A percentile compares a stretch with the other conserved stretches of the same genome.
phyloP scores from a whole-genome alignment of 2,113 vertebrate species.

The Hylia prasina region DNA sequence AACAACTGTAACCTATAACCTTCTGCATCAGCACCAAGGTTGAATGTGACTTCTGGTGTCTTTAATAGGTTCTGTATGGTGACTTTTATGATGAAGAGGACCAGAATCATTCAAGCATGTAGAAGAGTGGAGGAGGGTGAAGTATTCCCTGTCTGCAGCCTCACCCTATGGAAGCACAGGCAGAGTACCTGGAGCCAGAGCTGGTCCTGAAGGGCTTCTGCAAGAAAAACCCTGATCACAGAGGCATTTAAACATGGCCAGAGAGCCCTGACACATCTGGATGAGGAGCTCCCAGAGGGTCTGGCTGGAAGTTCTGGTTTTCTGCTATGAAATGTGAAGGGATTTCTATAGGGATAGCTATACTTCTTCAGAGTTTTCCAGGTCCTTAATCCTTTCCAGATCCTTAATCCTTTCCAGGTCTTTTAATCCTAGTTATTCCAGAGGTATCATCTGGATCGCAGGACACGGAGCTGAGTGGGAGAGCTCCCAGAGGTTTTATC shows the following conservation, averaged over 20 bases:
- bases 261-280: background rate
- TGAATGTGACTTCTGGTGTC: background rate
- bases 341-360: background rate
- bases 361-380: background rate
- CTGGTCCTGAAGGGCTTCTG: background rate
- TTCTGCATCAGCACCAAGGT: background rate
- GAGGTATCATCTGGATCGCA: background rate
- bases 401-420: background rate
- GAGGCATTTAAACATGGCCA: fast-evolving
- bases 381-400: background rate
- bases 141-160: background rate
- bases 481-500: background rate
- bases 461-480: background rate
- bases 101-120: background rate
- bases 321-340: background rate
- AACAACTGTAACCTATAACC: background rate
- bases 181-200: background rate
- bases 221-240: background rate
- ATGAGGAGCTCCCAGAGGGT: background rate
- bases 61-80: background rate
- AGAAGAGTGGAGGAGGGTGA: background rate
- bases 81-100: background rate
- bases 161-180: background rate
- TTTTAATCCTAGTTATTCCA: background rate
- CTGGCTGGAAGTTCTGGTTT: background rate